Base-by-base conservation (phyloP, 2,888 invertebrate genomes). In the Tiliacea aurago region DNA sequence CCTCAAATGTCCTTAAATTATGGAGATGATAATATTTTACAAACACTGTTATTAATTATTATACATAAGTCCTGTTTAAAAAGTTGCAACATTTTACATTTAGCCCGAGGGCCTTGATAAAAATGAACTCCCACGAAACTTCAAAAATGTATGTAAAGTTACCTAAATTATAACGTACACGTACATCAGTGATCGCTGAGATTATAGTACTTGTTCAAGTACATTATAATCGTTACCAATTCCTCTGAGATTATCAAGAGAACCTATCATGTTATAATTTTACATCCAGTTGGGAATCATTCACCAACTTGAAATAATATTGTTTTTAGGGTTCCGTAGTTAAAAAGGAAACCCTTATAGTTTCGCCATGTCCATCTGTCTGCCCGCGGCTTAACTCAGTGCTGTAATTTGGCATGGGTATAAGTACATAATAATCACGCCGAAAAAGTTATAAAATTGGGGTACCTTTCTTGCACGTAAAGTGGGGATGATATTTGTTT, bases 101-200 rank as follows among this genome's bases (percentile, higher is more conserved):
- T 61, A 61, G 53, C 53, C 45, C 37, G 1, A 47, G 33, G 61
- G 55, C 15, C 28, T 61, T 41, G 41, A 43, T n/a, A 49, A 66
- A 45, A 53, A 41, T 45, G 0, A 23, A 23, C n/a, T 28, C 61
- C 13, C 10, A 18, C 41, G 23, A 75, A 67, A 18, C n/a, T 20
- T 41, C 47, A 49, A 58, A 55, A 73, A 20, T 56, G 18, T 45
- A 47, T 61, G n/a, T 43, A 43, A 62, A 62, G 47, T 3, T 55
- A n/a, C n/a, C n/a, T n/a, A 62, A 67, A 73, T 73, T 62, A 28
- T 55, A 51, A 73, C 23, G 6, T 59, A n/a, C 20, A 53, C 13
- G 11, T 18, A 37, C 15, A 65, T 6, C 20, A 51, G 37, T 53
- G 47, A 65, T 47, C 49, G 3, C 51, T 20, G 11, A 74, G 13